Base-by-base conservation (phyloP, 2,113 vertebrate species). In the Circaetus gallicus region DNA sequence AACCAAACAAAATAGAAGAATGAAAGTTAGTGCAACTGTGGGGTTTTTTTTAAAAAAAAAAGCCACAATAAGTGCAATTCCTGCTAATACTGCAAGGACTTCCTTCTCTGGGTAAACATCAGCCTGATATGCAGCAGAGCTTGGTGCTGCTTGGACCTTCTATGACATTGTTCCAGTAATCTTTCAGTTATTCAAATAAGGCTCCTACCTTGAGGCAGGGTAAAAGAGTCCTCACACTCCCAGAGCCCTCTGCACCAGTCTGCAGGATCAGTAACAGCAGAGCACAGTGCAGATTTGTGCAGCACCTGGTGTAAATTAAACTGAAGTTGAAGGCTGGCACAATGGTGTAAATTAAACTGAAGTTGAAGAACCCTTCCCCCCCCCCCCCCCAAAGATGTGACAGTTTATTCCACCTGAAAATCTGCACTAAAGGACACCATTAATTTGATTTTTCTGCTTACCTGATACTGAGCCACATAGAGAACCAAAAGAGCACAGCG, bases 391-490 rank as follows among this genome's bases (percentile, higher is more conserved):
- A 40, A 21, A 52, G 13, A 18, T 61, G 18, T 31, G 26, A 25
- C 18, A 32, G 19, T 56, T 69, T 59, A 24, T 13, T 36, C 43
- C 47, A 20, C 10, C 62, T 92, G 52, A 50, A 72, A 69, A 58
- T 12, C 72, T 28, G 26, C 1, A 0, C 28, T 67, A 26, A 36
- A 45, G 28, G 45, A 25, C 24, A 3, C 13, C 24, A 21, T n/a
- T 50, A 17, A 12, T 58, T 49, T 79, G 52, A 2, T n/a, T 91
- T 81, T 76, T 34, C 56, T 92, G 71, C 93, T 91, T 38, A 98
- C 97, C 97, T 98, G 98, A 55, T 98, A 98, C 25, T 98, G 93
- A 86, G 97, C 96, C 52, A 98, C 97, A 45, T 97, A 97, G 94
- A 97, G 94, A 98, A 96, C n/a, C 96, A 89, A 73, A 99, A 98